A percentile compares a stretch with the other conserved stretches of the same genome.
Evolutionary conservation across 2,888 invertebrate species (phyloP).

Genomic region (Chironomus tentans): DNA sequence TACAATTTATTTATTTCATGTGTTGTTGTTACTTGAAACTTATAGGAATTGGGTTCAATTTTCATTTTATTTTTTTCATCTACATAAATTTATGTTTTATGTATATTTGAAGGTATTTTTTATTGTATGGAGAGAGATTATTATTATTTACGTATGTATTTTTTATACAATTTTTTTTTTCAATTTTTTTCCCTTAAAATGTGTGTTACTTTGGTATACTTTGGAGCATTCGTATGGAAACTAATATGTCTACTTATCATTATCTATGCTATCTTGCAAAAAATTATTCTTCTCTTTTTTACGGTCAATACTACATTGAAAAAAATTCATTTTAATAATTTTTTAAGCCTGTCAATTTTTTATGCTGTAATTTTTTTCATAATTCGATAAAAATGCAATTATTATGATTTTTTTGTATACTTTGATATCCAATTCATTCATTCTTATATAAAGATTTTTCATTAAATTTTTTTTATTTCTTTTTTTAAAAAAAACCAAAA

Average conservation of each 20-base stretch:
- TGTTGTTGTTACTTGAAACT: too few species aligned
- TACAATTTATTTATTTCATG: background rate
- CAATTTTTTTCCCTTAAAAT: background rate
- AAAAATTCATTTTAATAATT: background rate
- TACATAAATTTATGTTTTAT: background rate
- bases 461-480: too few species aligned
- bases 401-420: conserved; percentile 15
- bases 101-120: background rate
- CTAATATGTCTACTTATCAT: conserved; percentile 7
- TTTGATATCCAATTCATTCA: conserved; percentile 24
- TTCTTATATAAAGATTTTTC: background rate
- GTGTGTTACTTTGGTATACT: conserved; percentile 26
- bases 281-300: background rate
- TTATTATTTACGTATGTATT: background rate
- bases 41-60: background rate
- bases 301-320: background rate
- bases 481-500: background rate
- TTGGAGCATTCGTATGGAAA: conserved; percentile 24
- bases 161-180: background rate
- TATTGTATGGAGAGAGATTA: background rate
- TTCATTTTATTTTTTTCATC: background rate
- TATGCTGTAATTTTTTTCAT: background rate
- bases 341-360: background rate
- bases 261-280: background rate
- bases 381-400: conserved; percentile 8